Base-by-base conservation (phyloP, 2,888 invertebrate genomes). In the Lamproptera curius region DNA sequence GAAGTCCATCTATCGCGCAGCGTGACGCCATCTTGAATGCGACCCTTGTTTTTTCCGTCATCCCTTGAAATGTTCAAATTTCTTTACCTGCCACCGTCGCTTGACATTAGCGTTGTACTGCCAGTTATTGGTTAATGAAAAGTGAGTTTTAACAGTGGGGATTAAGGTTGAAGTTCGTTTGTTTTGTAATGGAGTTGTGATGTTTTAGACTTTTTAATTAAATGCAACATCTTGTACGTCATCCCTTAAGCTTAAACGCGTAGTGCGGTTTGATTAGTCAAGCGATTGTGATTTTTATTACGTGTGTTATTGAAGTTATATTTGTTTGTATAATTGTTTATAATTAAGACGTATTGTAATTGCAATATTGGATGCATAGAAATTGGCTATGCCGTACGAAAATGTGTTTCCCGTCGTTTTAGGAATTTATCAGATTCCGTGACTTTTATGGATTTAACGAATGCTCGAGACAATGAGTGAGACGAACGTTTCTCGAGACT, bases 51-150 rank as follows among this genome's bases (percentile, higher is more conserved):
- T 87, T 83, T 48, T 47, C 85, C 68, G 67, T 70, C 80, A 81
- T 81, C 87, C 87, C 84, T 83, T 72, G 75, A 73, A 83, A 78
- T 75, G 84, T 86, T 87, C 74, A 72, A 83, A 85, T 85, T 85
- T 84, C 82, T 82, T 71, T 87, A 87, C 87, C 87, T 87, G 87
- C 80, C 65, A 57, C 52, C 63, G 65, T 63, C 67, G 67, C 60
- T 65, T 16, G 41, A 26, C 4, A 33, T 16, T 20, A 11, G 28
- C 10, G 28, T 52, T 59, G 1, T 61, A 77, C 45, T 51, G 61
- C 57, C 41, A 13, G 13, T 36, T 6, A 0, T 0, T 3, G 9
- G 1, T 5, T 31, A 50, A 44, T 40, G 20, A 0, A 74, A 59
- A 14, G 47, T 67, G 52, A 59, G 57, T 67, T 55, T 58, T 77